Percentiles rank a stretch among this genome's conserved stretches.
Conservation (phyloP, 64 coral and sea anemone genomes). For the Montipora cactus region DNA sequence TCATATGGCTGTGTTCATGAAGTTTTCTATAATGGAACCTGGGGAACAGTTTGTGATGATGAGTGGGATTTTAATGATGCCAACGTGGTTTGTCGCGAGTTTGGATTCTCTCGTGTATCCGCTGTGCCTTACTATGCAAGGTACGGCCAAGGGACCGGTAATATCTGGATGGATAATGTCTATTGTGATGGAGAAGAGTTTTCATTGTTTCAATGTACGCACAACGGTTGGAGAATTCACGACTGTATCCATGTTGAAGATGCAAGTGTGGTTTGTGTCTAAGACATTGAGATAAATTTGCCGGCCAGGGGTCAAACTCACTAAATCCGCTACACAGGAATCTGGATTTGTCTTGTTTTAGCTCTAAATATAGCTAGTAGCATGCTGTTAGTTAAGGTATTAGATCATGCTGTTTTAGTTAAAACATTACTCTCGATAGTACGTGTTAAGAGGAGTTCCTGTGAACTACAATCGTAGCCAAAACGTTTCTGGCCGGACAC, state of each 20-base stretch:
- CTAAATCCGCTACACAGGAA: no score
- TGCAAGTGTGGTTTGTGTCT: background rate
- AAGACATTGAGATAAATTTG: no score
- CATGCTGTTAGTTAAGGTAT: no score
- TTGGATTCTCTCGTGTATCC: conserved; percentile 44
- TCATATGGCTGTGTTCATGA: conserved; percentile 40
- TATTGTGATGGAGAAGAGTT: conserved; percentile 1
- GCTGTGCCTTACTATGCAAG: background rate
- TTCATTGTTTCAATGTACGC: background rate
- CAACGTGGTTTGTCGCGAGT: conserved; percentile 49
- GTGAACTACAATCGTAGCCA: no score
- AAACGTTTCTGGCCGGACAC: no score
- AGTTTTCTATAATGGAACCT: conserved; percentile 24
- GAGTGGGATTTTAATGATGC: conserved; percentile 16
- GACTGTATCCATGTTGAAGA: background rate
- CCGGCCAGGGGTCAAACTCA: no score
- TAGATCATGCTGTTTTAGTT: no score
- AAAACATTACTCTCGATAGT: no score
- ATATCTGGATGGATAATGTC: conserved; percentile 1
- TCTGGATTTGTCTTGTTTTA: no score
- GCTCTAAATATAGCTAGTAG: no score
- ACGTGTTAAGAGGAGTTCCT: no score
- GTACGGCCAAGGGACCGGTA: conserved; percentile 26
- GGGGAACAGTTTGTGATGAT: conserved; percentile 32
- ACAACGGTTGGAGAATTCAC: background rate